These are phyloP conservation scores for Misgurnus anguillicaudatus DNA, from an alignment of 2,113 vertebrate species.

Conservation along the genomic window DNA sequence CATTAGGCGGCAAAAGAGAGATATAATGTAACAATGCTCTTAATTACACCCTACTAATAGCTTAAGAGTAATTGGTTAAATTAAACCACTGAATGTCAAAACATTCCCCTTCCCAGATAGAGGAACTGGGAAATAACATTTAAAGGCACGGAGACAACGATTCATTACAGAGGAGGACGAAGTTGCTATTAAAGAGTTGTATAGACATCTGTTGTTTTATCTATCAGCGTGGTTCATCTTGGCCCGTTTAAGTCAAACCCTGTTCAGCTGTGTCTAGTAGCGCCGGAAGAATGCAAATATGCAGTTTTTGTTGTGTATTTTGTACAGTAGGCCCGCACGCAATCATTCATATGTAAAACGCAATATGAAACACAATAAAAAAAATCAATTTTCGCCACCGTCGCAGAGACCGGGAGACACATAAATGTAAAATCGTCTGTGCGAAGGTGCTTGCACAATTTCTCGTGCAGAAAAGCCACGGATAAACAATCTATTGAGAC, in stretches of 20 bases:
- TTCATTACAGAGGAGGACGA: conserved; percentile 1
- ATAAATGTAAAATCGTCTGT: not conserved
- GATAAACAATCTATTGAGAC: not conserved
- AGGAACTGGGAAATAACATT: conserved; percentile 7
- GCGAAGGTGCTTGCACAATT: not conserved
- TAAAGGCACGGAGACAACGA: conserved; percentile 13
- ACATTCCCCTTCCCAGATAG: conserved; percentile 12
- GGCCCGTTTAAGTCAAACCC: not conserved
- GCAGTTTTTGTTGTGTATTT: too few relatives aligned
- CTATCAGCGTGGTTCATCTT: conserved; percentile 1
- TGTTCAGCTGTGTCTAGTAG: not conserved
- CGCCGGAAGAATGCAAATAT: not conserved
- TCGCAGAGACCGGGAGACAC: not conserved
- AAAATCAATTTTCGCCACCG: not conserved
- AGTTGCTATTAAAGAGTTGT: conserved; percentile 30
- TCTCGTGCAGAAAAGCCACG: not conserved
- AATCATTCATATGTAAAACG: not conserved
- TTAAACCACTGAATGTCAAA: conserved; percentile 23
- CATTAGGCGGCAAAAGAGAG: conserved; percentile 27
- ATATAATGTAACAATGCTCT: conserved; percentile 18
- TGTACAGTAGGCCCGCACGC: too few relatives aligned
- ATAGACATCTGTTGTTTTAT: conserved; percentile 20
- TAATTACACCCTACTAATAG: conserved; percentile 39
- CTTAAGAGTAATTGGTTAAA: conserved; percentile 23
- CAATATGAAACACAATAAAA: not conserved